These are phyloP conservation scores for Halcyon malimbica DNA, from an alignment of 2,113 vertebrate genomes.

Conservation along the genomic window DNA sequence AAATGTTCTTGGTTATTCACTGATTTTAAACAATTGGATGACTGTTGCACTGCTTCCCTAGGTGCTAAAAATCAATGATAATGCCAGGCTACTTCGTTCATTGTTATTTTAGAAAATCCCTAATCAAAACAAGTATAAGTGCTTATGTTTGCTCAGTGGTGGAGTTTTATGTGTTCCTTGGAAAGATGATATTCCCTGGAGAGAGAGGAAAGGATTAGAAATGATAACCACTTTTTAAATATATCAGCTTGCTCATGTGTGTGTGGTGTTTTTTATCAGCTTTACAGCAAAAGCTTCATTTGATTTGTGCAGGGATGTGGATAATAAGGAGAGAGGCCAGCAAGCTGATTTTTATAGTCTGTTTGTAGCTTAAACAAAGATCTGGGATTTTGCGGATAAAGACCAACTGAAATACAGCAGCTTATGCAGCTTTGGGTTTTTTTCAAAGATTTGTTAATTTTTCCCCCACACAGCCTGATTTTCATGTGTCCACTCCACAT, in stretches of 20 bases:
- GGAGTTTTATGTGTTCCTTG: slow-evolving; percentile 50
- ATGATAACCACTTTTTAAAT: slow-evolving; percentile 75
- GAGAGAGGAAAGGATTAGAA: slow-evolving; percentile 72
- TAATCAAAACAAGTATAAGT: slow-evolving; percentile 70
- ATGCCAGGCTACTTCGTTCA: slow-evolving; percentile 52
- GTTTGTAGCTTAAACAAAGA: slow-evolving; percentile 82
- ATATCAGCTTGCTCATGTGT: slow-evolving; percentile 62
- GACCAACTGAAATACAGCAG: slow-evolving; percentile 75
- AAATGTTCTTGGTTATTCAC: background rate
- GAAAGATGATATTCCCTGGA: slow-evolving; percentile 63
- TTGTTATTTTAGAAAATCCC: slow-evolving; percentile 73
- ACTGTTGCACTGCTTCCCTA: background rate
- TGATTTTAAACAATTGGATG: slow-evolving; percentile 31
- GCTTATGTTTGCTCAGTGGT: slow-evolving; percentile 32
- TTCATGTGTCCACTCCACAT: slow-evolving; percentile 21
- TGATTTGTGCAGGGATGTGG: slow-evolving; percentile 78
- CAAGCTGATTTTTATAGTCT: slow-evolving; percentile 75
- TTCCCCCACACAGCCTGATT: background rate
- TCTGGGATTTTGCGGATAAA: slow-evolving; percentile 81
- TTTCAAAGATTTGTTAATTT: slow-evolving; percentile 75
- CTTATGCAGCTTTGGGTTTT: slow-evolving; percentile 74
- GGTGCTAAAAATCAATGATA: slow-evolving; percentile 65
- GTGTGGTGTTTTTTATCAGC: slow-evolving; percentile 69
- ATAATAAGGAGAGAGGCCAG: slow-evolving; percentile 75
- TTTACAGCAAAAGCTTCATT: slow-evolving; percentile 76